phyloP scores from a whole-genome alignment of 2,797 vertebrate species.

The Notolabrus celidotus region DNA sequence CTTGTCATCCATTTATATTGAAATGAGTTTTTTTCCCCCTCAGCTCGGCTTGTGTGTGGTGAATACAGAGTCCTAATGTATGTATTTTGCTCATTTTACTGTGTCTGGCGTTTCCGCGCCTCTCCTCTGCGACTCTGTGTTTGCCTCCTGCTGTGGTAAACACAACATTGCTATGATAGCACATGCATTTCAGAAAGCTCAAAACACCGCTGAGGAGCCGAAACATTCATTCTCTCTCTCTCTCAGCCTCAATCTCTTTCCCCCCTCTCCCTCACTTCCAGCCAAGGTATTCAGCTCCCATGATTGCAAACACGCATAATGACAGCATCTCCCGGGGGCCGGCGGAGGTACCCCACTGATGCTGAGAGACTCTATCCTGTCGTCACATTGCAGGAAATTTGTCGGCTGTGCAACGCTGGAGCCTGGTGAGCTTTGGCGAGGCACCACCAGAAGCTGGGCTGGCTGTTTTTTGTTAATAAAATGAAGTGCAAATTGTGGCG shows the following conservation, averaged over 20 bases:
- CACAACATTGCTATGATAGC: conserved; percentile 85
- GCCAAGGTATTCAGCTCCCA: conserved; percentile 86
- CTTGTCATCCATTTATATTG: conserved; percentile 89
- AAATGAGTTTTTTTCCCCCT: conserved; percentile 83
- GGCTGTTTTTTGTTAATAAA: conserved; percentile 86
- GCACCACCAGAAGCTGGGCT: conserved; percentile 81
- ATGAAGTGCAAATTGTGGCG: conserved; percentile 90
- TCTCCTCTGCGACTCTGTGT: conserved; percentile 81
- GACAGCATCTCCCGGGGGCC: conserved; percentile 91
- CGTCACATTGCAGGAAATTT: conserved; percentile 83
- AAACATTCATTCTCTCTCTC: conserved; percentile 71
- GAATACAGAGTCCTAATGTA: conserved; percentile 86
- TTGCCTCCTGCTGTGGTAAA: conserved; percentile 88
- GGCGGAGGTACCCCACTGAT: conserved; percentile 89
- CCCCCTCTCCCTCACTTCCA: conserved; percentile 78
- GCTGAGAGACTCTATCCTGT: conserved; percentile 83
- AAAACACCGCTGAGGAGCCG: conserved; percentile 78
- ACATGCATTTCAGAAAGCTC: conserved; percentile 85
- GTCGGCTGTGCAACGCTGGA: conserved; percentile 59
- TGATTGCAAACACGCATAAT: conserved; percentile 92
- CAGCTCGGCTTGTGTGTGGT: conserved; percentile 70
- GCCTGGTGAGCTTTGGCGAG: conserved; percentile 82
- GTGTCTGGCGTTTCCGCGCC: conserved; percentile 81
- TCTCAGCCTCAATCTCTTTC: conserved; percentile 46
- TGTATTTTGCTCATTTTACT: conserved; percentile 89